These are phyloP conservation scores for Centropyge bicolor DNA, from an alignment of 2,797 vertebrate species.

Conservation along the genomic window DNA sequence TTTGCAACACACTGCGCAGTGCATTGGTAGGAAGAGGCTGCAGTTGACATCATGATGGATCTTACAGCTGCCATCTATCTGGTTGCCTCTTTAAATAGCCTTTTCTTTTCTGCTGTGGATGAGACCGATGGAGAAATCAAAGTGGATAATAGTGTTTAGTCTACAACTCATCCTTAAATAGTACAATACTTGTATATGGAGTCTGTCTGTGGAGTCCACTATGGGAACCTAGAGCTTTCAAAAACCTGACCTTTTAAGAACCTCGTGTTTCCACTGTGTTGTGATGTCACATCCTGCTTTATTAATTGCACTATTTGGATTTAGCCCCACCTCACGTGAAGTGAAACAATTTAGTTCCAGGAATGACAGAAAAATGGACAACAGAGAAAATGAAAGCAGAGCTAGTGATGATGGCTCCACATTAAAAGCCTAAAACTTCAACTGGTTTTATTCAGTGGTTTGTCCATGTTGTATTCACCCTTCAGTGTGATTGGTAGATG, in stretches of 20 bases:
- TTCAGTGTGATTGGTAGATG: neutral
- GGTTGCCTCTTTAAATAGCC: neutral
- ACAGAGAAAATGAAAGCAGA: neutral
- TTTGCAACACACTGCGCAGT: slow-evolving; percentile 1
- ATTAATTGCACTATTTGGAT: neutral
- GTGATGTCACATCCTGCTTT: neutral
- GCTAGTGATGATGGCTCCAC: too few relatives aligned
- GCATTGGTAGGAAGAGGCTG: neutral
- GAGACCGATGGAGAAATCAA: neutral
- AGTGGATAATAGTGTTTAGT: neutral
- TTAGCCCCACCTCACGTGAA: neutral
- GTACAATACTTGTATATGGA: neutral
- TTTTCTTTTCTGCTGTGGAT: neutral
- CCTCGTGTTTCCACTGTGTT: neutral
- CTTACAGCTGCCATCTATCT: neutral
- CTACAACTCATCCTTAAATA: neutral
- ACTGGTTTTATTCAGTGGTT: neutral
- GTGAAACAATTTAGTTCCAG: too few relatives aligned
- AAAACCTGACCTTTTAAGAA: neutral
- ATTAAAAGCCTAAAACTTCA: too few relatives aligned
- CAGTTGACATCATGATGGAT: neutral
- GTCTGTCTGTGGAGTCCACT: neutral
- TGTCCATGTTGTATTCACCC: neutral
- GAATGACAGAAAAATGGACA: too few relatives aligned
- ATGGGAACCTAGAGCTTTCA: neutral